phyloP scores from a whole-genome alignment of 2,888 invertebrate species.

The Acholoe squamosa region DNA sequence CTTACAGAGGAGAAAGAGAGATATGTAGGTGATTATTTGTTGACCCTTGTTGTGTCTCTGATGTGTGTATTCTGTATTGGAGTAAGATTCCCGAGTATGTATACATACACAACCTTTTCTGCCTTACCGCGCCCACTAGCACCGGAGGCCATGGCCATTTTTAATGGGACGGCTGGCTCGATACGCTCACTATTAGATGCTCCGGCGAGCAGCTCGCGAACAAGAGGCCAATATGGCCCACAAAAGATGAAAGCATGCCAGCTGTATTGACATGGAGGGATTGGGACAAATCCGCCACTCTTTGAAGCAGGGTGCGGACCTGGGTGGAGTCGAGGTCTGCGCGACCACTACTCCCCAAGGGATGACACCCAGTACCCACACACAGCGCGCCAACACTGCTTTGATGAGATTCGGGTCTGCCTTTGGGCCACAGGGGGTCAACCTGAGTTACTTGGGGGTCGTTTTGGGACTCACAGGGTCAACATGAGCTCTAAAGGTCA shows the following conservation, averaged over 20 bases:
- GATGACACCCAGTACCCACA: neutral
- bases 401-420: neutral
- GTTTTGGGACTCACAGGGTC: too few relatives aligned
- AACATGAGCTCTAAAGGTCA: too few relatives aligned
- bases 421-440: neutral
- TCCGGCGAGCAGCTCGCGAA: constrained; percentile 7
- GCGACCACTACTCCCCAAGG: neutral
- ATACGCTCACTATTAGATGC: neutral
- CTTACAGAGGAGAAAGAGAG: too few relatives aligned
- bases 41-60: too few relatives aligned
- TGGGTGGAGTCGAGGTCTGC: too few relatives aligned
- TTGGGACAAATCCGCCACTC: neutral
- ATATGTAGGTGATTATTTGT: too few relatives aligned
- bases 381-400: neutral
- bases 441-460: too few relatives aligned
- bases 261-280: neutral
- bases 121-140: neutral
- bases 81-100: too few relatives aligned
- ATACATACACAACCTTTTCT: neutral
- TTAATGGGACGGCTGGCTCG: neutral
- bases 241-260: constrained; percentile 22
- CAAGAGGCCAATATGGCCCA: constrained; percentile 34
- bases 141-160: neutral
- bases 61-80: too few relatives aligned
- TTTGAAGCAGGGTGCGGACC: neutral